phyloP scores from a whole-genome alignment of 2,113 vertebrate species.

The Urocitellus parryii region DNA sequence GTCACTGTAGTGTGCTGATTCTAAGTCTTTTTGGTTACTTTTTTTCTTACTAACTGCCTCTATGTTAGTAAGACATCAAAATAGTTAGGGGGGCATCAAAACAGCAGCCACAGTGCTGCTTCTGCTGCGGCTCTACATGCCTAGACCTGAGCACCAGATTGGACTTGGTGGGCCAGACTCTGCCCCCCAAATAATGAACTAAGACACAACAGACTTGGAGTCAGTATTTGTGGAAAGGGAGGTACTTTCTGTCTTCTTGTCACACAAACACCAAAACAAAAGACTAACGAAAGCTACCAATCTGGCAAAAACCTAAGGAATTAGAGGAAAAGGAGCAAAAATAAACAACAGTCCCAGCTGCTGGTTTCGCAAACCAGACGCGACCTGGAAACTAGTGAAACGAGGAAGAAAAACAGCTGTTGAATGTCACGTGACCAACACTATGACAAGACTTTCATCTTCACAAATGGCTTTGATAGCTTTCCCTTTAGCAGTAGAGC shows the following conservation, averaged over 20 bases:
- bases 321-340: neutral
- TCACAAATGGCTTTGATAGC: neutral
- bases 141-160: neutral
- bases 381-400: neutral
- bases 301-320: conserved; percentile 42
- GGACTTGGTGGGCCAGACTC: neutral
- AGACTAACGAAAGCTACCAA: neutral
- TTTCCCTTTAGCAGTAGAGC: neutral
- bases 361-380: conserved; percentile 43
- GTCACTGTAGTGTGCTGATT: too few relatives aligned
- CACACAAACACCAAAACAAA: neutral
- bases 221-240: neutral
- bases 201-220: conserved; percentile 10
- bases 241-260: neutral
- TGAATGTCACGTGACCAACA: neutral
- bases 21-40: too few relatives aligned
- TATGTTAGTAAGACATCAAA: neutral
- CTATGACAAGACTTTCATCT: neutral
- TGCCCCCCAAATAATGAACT: neutral
- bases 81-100: neutral
- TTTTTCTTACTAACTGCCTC: neutral
- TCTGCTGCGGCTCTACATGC: neutral
- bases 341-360: neutral
- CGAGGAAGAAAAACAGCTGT: conserved; percentile 29
- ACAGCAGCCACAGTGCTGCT: neutral